Evolutionary conservation across 2,797 vertebrate species (phyloP).

Genomic region (Heterohyrax brucei): DNA sequence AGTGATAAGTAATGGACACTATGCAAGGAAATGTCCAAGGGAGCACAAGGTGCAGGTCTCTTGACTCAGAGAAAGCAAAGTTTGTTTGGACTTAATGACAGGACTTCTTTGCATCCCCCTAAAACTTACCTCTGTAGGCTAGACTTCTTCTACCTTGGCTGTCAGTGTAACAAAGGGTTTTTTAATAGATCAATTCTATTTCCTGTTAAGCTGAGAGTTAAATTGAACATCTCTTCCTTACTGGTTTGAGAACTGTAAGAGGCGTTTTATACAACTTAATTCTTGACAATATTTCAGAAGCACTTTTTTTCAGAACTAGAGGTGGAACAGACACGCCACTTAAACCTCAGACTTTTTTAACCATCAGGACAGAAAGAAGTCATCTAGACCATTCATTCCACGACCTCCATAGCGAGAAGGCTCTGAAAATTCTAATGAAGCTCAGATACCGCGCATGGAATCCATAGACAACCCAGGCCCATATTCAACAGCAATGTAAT

Average conservation of each 20-base stretch:
- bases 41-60: neutral
- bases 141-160: slow-evolving; percentile 21
- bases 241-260: slow-evolving; percentile 35
- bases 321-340: neutral
- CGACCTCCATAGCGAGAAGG: neutral
- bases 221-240: slow-evolving; percentile 24
- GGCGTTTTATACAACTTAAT: slow-evolving; percentile 25
- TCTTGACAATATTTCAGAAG: slow-evolving; percentile 69
- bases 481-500: slow-evolving; percentile 73
- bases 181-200: slow-evolving; percentile 61
- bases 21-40: neutral
- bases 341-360: slow-evolving; percentile 53
- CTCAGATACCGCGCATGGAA: slow-evolving; percentile 42
- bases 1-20: slow-evolving; percentile 32
- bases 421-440: slow-evolving; percentile 40
- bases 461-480: slow-evolving; percentile 48
- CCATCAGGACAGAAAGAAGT: slow-evolving; percentile 1
- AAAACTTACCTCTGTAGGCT: slow-evolving; percentile 46
- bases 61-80: neutral
- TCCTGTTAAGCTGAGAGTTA: slow-evolving; percentile 41
- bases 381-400: slow-evolving; percentile 25
- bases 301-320: slow-evolving; percentile 69
- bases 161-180: slow-evolving; percentile 33
- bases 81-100: neutral
- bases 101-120: slow-evolving; percentile 52